A percentile compares a stretch with the other conserved stretches of the same genome.
phyloP scores from a whole-genome alignment of 2,113 vertebrate genomes.

The Neodontobutis hainanensis region DNA sequence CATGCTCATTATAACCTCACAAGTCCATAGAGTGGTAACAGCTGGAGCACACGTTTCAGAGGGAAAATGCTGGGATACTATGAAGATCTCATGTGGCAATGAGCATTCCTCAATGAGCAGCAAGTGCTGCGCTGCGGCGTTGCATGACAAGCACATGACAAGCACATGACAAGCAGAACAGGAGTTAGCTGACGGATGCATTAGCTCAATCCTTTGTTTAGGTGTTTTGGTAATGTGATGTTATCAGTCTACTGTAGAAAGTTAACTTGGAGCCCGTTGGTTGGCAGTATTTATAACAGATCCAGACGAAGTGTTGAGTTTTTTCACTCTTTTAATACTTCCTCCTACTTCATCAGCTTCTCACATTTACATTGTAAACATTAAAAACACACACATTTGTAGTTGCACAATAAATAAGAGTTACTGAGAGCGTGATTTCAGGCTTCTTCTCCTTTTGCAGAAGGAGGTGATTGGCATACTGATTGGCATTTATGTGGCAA shows the following conservation, averaged over 20 bases:
- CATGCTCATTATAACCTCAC: constrained; percentile 79
- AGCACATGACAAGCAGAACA: constrained; percentile 36
- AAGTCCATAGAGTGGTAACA: constrained; percentile 75
- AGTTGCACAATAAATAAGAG: too few species aligned
- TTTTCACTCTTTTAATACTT: background rate
- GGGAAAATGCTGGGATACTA: constrained; percentile 58
- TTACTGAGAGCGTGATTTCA: too few species aligned
- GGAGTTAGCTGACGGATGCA: constrained; percentile 56
- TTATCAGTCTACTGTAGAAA: constrained; percentile 11
- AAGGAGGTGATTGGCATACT: background rate
- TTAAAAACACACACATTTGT: too few species aligned
- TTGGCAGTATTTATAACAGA: background rate
- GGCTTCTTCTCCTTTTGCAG: too few species aligned
- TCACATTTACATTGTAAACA: too few species aligned
- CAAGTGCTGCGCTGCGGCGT: constrained; percentile 41
- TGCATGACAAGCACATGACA: constrained; percentile 65
- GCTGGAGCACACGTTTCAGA: constrained; percentile 77
- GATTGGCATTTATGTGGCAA: background rate
- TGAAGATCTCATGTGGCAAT: constrained; percentile 71
- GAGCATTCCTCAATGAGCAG: constrained; percentile 63
- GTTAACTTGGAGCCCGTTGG: background rate
- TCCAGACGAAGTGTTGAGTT: background rate
- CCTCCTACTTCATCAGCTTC: background rate
- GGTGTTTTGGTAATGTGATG: constrained; percentile 36
- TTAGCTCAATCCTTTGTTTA: constrained; percentile 53